These are phyloP conservation scores for Melanerpes formicivorus DNA, from an alignment of 2,113 vertebrate genomes.

Conservation along the genomic window DNA sequence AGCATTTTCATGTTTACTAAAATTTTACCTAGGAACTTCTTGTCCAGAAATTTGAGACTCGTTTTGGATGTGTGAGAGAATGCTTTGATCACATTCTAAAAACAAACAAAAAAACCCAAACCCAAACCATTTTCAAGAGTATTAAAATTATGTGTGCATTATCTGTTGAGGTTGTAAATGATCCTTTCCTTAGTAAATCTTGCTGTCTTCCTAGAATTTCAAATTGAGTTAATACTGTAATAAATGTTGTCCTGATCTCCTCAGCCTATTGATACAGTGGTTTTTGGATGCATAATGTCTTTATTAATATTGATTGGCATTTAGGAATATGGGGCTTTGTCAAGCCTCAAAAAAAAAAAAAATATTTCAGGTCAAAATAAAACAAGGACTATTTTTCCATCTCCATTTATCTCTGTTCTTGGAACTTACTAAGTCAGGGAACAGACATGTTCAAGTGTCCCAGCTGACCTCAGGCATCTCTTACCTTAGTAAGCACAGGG, in stretches of 20 bases:
- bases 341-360: not conserved
- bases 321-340: not conserved
- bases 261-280: not conserved
- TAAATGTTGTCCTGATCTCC: constrained; percentile 2
- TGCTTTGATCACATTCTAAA: not conserved
- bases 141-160: not conserved
- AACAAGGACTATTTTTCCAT: not conserved
- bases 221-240: not conserved
- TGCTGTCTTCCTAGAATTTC: not conserved
- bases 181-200: not conserved
- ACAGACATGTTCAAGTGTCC: not conserved
- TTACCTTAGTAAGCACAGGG: not conserved
- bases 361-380: not conserved
- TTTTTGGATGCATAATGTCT: not conserved
- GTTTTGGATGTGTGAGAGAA: not conserved
- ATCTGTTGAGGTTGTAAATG: not conserved
- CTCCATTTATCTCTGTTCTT: not conserved
- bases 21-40: not conserved
- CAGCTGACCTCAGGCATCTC: not conserved
- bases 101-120: not conserved
- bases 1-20: not conserved
- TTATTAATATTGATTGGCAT: not conserved
- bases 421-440: not conserved
- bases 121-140: not conserved
- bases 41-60: not conserved